phyloP scores from a whole-genome alignment of 1,140 invertebrate species.

The Nasonia vitripennis region DNA sequence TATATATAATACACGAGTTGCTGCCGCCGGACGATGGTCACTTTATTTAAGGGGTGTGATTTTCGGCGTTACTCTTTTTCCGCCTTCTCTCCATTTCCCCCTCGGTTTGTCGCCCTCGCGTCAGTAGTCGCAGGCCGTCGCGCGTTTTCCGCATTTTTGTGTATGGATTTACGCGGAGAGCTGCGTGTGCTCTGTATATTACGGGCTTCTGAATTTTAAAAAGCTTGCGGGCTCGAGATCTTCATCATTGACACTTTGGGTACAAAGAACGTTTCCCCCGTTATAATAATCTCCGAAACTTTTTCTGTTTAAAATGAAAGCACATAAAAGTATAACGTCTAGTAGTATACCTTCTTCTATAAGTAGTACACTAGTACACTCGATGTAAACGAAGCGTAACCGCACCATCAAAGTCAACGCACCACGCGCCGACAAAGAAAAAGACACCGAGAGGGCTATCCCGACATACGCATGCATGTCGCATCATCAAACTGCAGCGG shows the following conservation, averaged over 20 bases:
- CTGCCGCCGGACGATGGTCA: constrained; percentile 42
- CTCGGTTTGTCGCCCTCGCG: constrained; percentile 4
- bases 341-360: too few species aligned
- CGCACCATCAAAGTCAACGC: background rate
- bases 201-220: constrained; percentile 10
- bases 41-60: constrained; percentile 54
- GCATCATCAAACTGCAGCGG: background rate
- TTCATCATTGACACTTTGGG: background rate
- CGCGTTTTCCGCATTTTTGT: constrained; percentile 19
- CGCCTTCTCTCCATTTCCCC: constrained; percentile 44
- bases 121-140: background rate
- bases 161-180: background rate
- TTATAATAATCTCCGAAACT: too few species aligned
- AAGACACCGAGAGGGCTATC: background rate
- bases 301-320: too few species aligned
- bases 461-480: background rate
- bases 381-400: background rate
- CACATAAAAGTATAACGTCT: too few species aligned
- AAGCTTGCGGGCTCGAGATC: background rate
- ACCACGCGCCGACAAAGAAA: background rate
- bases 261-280: background rate
- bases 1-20: background rate
- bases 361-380: background rate
- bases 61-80: constrained; percentile 51
- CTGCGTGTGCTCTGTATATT: background rate